These are phyloP conservation scores for Sorex maritimensis DNA, from an alignment of 2,797 vertebrate genomes.

Conservation along the genomic window DNA sequence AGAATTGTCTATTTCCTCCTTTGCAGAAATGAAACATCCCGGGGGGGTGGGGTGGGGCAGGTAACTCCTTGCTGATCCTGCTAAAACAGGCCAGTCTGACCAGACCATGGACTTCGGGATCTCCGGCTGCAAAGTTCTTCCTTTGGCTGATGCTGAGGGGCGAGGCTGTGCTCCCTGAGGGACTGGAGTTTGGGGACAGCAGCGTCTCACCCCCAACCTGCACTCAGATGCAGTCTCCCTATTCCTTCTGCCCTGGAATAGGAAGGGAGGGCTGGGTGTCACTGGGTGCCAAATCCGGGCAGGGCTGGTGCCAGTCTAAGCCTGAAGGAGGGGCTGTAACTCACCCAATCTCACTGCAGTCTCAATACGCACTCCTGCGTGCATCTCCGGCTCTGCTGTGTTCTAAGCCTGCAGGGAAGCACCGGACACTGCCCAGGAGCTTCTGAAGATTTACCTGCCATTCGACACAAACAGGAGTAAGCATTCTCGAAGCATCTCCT, in stretches of 20 bases:
- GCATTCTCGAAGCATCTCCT: background rate
- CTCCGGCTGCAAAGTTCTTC: constrained; percentile 69
- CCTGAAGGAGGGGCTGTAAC: rapidly evolving
- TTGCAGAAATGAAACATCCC: background rate
- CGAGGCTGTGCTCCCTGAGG: background rate
- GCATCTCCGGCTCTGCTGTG: no score
- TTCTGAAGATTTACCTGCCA: background rate
- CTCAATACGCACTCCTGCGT: background rate
- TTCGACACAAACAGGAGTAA: background rate
- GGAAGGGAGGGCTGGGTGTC: background rate
- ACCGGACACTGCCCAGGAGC: background rate
- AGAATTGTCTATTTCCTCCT: constrained; percentile 26
- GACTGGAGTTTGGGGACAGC: no score
- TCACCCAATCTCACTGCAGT: background rate
- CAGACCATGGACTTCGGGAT: constrained; percentile 62
- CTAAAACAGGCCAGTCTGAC: constrained; percentile 69
- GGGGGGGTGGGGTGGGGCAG: background rate
- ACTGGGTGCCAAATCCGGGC: background rate
- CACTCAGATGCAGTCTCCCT: constrained; percentile 77
- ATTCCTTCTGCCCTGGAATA: no score
- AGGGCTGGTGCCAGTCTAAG: rapidly evolving
- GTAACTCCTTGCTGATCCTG: constrained; percentile 37
- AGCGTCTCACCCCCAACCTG: constrained; percentile 24
- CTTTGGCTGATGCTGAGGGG: constrained; percentile 53
- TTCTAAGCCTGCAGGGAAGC: rapidly evolving